Evolutionary conservation across 2,797 vertebrate genomes (phyloP).

Genomic region (Caiman crocodilus): DNA sequence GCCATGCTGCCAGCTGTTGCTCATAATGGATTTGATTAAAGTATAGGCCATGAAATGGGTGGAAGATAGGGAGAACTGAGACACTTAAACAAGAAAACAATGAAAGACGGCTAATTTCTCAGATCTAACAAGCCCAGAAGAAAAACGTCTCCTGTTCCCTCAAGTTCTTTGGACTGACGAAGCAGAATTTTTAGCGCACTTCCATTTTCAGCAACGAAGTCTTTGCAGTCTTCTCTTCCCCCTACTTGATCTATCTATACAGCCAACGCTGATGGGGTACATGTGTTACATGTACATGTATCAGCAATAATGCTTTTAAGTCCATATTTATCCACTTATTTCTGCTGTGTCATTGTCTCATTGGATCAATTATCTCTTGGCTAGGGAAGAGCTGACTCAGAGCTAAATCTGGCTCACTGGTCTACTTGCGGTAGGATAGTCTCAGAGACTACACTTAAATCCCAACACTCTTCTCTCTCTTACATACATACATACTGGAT

Average conservation of each 20-base stretch:
- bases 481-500: not conserved
- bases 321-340: constrained; percentile 45
- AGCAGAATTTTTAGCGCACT: not conserved
- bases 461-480: not conserved
- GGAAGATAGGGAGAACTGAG: not conserved
- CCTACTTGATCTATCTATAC: not conserved
- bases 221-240: not conserved
- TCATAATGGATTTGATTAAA: not conserved
- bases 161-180: not conserved
- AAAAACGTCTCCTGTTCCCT: not conserved
- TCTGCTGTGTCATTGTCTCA: constrained; percentile 66
- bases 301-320: constrained; percentile 12
- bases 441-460: not conserved
- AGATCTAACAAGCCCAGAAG: not conserved
- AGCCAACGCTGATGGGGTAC: not conserved
- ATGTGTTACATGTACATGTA: no score
- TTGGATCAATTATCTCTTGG: constrained; percentile 43
- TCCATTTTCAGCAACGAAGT: not conserved
- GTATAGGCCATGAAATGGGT: not conserved
- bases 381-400: constrained; percentile 46
- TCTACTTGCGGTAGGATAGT: not conserved
- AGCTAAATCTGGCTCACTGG: constrained; percentile 17
- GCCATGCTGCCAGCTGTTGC: not conserved
- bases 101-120: not conserved
- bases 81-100: no score